A percentile compares a stretch with the other conserved stretches of the same genome.
Evolutionary conservation across 1,140 invertebrate genomes (phyloP).

Genomic region (Sminthurinus signatus): DNA sequence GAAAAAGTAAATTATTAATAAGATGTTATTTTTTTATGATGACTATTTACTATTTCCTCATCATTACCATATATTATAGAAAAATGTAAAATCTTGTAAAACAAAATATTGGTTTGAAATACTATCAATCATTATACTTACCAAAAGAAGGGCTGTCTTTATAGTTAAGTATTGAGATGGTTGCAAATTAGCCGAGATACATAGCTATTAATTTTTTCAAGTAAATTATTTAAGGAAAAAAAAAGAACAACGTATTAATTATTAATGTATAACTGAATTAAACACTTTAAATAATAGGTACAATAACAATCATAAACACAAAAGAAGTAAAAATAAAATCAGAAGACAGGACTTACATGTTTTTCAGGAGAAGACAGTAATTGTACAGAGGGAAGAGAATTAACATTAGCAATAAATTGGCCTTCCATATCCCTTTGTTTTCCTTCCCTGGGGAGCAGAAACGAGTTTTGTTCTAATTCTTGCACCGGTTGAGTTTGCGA

Average conservation of each 20-base stretch:
- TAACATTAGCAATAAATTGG: slow-evolving; percentile 39
- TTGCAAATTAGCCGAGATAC: slow-evolving; percentile 50
- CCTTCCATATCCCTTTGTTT: slow-evolving; percentile 40
- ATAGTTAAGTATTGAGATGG: slow-evolving; percentile 54
- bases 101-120: background rate
- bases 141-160: slow-evolving; percentile 51
- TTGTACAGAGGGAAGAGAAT: slow-evolving; percentile 14
- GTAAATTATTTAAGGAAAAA: slow-evolving; percentile 18
- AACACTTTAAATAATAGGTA: background rate
- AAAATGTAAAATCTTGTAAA: background rate
- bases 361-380: slow-evolving; percentile 29
- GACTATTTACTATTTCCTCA: background rate
- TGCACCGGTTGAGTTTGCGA: slow-evolving; percentile 22
- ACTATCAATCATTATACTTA: slow-evolving; percentile 1
- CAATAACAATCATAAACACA: background rate
- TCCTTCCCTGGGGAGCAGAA: slow-evolving; percentile 23
- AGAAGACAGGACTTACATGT: slow-evolving; percentile 16
- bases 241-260: slow-evolving; percentile 9
- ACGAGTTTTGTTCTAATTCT: slow-evolving; percentile 19
- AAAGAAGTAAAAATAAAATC: background rate
- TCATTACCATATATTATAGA: slow-evolving; percentile 4
- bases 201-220: slow-evolving; percentile 48
- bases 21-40: background rate
- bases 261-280: background rate
- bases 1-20: background rate